A percentile compares a stretch with the other conserved stretches of the same genome.
phyloP scores from a whole-genome alignment of 2,113 vertebrate genomes.

The Zosterops lateralis region DNA sequence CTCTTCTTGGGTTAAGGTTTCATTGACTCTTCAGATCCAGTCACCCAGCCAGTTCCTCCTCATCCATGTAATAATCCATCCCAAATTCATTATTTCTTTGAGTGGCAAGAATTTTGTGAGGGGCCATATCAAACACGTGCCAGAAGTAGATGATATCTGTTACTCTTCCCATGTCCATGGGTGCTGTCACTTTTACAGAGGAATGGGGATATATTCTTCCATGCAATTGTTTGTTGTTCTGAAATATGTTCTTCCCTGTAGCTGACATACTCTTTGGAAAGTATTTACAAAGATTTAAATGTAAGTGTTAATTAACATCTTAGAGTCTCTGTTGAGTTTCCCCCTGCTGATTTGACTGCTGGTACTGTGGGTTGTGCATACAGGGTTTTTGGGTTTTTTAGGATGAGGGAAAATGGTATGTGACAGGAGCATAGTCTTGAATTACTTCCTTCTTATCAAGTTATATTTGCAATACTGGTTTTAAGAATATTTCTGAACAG shows the following conservation, averaged over 20 bases:
- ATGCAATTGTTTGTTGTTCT: background rate
- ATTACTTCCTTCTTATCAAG: background rate
- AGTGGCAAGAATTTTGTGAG: background rate
- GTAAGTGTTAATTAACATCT: background rate
- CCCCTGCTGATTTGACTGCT: background rate
- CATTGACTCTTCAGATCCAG: background rate
- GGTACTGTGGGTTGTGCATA: background rate
- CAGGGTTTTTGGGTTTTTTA: background rate
- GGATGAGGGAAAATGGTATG: background rate
- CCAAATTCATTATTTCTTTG: accelerated
- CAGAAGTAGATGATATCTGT: background rate
- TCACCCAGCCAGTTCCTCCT: background rate
- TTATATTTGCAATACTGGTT: background rate
- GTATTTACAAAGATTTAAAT: background rate
- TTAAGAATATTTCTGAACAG: background rate
- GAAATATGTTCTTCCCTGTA: background rate
- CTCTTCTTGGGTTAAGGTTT: background rate
- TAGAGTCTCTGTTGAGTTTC: background rate
- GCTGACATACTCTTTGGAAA: background rate
- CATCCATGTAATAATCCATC: background rate
- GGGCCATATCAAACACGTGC: background rate
- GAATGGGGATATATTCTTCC: background rate
- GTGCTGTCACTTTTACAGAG: background rate
- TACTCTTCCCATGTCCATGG: background rate
- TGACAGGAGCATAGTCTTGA: background rate